Conservation (phyloP, 2,113 vertebrate genomes). For the Macquaria australasica region DNA sequence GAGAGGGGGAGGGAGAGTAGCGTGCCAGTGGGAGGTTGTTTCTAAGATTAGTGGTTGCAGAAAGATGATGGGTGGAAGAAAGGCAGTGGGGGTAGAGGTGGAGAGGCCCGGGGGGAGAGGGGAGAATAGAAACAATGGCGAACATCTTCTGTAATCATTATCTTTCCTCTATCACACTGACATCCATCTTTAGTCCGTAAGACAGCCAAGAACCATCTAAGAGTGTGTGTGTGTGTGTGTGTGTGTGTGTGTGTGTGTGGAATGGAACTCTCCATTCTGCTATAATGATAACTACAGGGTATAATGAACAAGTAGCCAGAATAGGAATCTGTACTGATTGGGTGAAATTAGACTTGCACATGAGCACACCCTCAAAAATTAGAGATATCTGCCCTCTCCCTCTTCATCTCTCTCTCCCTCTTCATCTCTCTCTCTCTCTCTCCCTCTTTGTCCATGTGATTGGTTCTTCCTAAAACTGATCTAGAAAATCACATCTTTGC, state of each 20-base stretch:
- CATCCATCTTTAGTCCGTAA: constrained; percentile 53
- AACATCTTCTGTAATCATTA: constrained; percentile 50
- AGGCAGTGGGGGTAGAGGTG: constrained; percentile 5
- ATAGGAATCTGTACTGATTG: constrained; percentile 15
- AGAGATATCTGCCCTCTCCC: not conserved
- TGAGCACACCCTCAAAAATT: not conserved
- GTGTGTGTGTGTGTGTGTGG: not conserved
- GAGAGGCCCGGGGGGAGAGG: constrained; percentile 20
- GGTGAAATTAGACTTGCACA: constrained; percentile 5
- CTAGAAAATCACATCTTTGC: constrained; percentile 3
- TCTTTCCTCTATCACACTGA: constrained; percentile 24
- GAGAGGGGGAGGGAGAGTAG: not conserved
- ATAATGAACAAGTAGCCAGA: constrained; percentile 24
- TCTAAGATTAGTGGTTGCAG: constrained; percentile 45
- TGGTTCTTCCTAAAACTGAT: constrained; percentile 1
- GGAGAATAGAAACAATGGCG: constrained; percentile 26
- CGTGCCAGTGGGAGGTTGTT: constrained; percentile 35
- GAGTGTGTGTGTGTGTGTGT: constrained; percentile 4
- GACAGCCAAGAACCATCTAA: constrained; percentile 2
- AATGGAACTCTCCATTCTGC: constrained; percentile 1
- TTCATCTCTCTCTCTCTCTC: not conserved
- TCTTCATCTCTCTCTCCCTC: not conserved
- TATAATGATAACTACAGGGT: constrained; percentile 43
- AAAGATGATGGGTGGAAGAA: constrained; percentile 37
- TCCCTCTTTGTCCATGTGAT: not conserved